phyloP scores from a whole-genome alignment of 1,140 invertebrate genomes.

The Fopius arisanus region DNA sequence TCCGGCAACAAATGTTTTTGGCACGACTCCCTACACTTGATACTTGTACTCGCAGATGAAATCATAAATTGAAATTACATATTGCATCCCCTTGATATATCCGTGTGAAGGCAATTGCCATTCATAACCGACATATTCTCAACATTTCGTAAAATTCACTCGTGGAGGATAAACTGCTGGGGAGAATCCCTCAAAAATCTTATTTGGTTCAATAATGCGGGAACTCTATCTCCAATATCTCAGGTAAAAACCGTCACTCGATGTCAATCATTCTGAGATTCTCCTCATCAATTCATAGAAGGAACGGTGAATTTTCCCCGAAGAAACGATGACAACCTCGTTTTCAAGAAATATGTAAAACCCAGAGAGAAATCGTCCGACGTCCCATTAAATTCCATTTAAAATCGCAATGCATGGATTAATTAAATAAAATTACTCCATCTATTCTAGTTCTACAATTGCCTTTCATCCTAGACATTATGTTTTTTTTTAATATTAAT shows the following conservation, averaged over 20 bases:
- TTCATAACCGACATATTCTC: background rate
- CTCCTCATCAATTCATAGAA: background rate
- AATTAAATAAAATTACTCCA: no score
- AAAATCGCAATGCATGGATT: no score
- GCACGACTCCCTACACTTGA: background rate
- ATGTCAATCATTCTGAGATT: background rate
- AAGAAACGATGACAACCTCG: background rate
- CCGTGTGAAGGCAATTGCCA: conserved; percentile 1
- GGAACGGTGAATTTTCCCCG: background rate
- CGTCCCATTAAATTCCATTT: no score
- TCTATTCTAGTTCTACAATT: no score
- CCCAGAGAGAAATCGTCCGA: no score
- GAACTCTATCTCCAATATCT: background rate
- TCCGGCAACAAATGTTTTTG: background rate
- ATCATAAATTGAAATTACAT: background rate
- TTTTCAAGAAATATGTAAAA: background rate
- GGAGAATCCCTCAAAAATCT: background rate
- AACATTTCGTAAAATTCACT: background rate
- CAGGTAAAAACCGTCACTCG: background rate
- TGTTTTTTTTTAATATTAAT: no score
- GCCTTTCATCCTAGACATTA: no score
- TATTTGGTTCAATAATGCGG: background rate
- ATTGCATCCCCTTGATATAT: background rate
- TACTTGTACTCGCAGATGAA: conserved; percentile 1
- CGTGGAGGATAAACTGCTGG: background rate